Evolutionary conservation across 2,888 invertebrate genomes (phyloP), one percentile per base, ranked within the genome.

Genomic region (Bimastos eiseni): DNA sequence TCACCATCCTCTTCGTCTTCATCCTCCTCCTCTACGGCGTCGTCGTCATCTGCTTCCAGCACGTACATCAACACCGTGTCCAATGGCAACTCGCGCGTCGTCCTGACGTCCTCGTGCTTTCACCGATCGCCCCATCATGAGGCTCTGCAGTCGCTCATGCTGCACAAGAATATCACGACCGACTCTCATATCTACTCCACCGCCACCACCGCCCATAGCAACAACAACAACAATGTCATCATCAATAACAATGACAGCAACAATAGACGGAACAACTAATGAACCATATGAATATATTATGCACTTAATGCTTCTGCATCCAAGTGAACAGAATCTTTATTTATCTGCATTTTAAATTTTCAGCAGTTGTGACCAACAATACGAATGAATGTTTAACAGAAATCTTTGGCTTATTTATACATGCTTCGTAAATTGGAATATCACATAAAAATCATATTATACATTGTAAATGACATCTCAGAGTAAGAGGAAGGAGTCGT

Each of bases 101-200:
- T 86, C 36, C 30, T 86, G 86, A 6, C 86, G 11, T 34, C 86
- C 34, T 70, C 70, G 3, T 70, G 70, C 70, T 70, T n/a, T 70
- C 70, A 70, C 8, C 70, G 70, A 70, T 70, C 70, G n/a, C 24
- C 86, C 2, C 86, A 37, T 37, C 86, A 37, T 8, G 86, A 86
- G 37, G 36, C 37, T 8, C 86, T 86, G n/a, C n/a, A n/a, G 3
- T 86, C 86, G 24, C 86, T 86, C 86, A 86, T 86, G 86, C 86
- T 86, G 6, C 86, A 86, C 13, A 86, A 86, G 86, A 86, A 86
- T 24, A 86, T 24, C 34, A 36, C 86, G 37, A 86, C 86, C 34
- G 86, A 86, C 4, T 86, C 86, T 36, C 86, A 37, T 86, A 37
- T 86, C 86, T 86, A 86, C 70, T 70, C 70, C 70, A n/a, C 30